These are phyloP conservation scores for Astur gentilis DNA, from an alignment of 2,113 vertebrate species.

Conservation along the genomic window DNA sequence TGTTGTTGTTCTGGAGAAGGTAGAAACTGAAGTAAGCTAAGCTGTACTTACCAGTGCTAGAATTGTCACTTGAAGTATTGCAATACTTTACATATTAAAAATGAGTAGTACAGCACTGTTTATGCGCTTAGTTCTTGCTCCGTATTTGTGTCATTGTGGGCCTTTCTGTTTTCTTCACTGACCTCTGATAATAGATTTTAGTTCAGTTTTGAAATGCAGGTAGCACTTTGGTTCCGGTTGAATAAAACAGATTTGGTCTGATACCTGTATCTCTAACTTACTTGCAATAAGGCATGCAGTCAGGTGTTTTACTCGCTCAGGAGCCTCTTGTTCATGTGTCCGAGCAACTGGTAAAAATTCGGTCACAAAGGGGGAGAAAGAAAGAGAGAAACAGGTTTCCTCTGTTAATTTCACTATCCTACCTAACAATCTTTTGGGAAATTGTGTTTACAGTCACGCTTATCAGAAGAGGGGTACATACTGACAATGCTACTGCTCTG, in stretches of 20 bases:
- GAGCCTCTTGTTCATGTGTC: not conserved
- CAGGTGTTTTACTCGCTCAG: not conserved
- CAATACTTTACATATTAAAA: not conserved
- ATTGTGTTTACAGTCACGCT: rapidly evolving
- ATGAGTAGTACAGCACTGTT: rapidly evolving
- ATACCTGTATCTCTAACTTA: not conserved
- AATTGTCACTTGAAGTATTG: not conserved
- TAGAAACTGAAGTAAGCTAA: not conserved
- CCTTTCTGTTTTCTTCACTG: not conserved
- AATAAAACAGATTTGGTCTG: not conserved
- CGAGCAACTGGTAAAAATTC: rapidly evolving
- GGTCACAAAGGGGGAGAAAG: too few relatives aligned
- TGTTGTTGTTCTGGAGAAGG: not conserved
- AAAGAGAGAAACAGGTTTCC: not conserved
- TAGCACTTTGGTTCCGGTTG: not conserved
- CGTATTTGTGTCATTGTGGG: not conserved
- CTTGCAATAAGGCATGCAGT: rapidly evolving
- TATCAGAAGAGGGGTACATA: not conserved
- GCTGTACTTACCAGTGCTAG: not conserved
- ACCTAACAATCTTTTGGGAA: not conserved
- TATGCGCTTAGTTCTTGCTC: not conserved
- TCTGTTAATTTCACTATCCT: not conserved
- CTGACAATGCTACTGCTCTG: rapidly evolving
- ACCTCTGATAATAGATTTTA: not conserved
- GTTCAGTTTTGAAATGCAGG: not conserved